A percentile compares a stretch with the other conserved stretches of the same genome.
These are phyloP conservation scores for Sarcophaga bullata DNA, from an alignment of 1,140 invertebrate species.

Conservation along the genomic window DNA sequence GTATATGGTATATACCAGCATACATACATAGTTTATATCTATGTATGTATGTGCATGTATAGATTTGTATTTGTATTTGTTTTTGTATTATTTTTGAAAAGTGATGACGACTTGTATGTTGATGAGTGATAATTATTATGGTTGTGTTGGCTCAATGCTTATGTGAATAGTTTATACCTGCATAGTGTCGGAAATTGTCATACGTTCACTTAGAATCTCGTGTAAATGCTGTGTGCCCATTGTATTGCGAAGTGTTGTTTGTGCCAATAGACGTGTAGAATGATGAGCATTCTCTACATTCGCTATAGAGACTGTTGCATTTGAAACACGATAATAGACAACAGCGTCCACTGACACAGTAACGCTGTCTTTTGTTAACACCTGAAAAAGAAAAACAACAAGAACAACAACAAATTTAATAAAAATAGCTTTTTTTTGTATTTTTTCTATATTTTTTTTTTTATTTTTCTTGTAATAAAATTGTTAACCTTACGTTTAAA, in stretches of 20 bases:
- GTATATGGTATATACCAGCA: too few relatives aligned
- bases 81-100: too few relatives aligned
- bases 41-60: too few relatives aligned
- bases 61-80: too few relatives aligned
- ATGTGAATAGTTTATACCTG: slow-evolving; percentile 66
- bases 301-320: slow-evolving; percentile 95
- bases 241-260: slow-evolving; percentile 91
- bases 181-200: slow-evolving; percentile 90
- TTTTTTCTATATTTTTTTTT: slow-evolving; percentile 7
- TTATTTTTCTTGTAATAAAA: slow-evolving; percentile 34
- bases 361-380: slow-evolving; percentile 93
- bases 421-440: background rate
- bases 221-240: slow-evolving; percentile 94
- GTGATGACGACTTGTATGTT: too few relatives aligned
- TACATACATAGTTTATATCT: background rate
- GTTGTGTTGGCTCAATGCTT: background rate
- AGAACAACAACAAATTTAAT: background rate
- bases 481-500: background rate
- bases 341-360: slow-evolving; percentile 95
- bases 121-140: background rate
- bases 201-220: slow-evolving; percentile 94
- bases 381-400: slow-evolving; percentile 68
- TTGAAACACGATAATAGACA: slow-evolving; percentile 93
- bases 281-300: slow-evolving; percentile 97
- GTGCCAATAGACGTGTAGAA: slow-evolving; percentile 87